A percentile compares a stretch with the other conserved stretches of the same genome.
These are phyloP conservation scores for Austrofundulus limnaeus DNA, from an alignment of 2,113 vertebrate genomes.

Conservation along the genomic window DNA sequence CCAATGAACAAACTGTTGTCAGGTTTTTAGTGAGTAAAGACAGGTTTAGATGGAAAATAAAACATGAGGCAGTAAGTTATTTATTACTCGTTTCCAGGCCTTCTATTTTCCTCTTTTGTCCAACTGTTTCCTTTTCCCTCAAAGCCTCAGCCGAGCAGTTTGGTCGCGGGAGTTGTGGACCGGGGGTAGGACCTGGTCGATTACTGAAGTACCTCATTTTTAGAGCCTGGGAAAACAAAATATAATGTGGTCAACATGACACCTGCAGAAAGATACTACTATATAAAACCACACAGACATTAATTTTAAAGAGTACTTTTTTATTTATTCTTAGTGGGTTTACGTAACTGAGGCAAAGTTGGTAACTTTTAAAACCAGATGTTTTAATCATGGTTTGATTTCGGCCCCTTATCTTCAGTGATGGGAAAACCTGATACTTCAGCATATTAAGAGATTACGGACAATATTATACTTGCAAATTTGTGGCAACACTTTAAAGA, in stretches of 20 bases:
- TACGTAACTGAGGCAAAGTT: no score
- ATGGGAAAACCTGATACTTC: no score
- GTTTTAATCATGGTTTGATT: no score
- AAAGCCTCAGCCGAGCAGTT: conserved; percentile 86
- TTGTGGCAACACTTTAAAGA: no score
- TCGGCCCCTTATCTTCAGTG: no score
- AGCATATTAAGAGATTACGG: no score
- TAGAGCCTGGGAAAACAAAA: conserved; percentile 82
- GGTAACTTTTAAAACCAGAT: no score
- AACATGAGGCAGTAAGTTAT: conserved; percentile 1
- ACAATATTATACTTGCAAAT: no score
- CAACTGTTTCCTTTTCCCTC: conserved; percentile 86
- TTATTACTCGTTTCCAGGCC: conserved; percentile 79
- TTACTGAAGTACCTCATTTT: conserved; percentile 94
- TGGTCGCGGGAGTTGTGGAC: conserved; percentile 88
- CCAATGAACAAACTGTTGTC: background rate
- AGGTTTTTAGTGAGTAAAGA: background rate
- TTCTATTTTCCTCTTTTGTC: conserved; percentile 89
- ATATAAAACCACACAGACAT: background rate
- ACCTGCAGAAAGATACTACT: background rate
- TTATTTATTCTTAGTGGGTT: background rate
- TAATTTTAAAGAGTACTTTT: background rate
- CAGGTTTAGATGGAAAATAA: background rate
- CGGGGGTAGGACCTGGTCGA: conserved; percentile 89
- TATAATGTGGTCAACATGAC: background rate